Conservation (phyloP, 2,113 vertebrate genomes). For the Barnardius zonarius region DNA sequence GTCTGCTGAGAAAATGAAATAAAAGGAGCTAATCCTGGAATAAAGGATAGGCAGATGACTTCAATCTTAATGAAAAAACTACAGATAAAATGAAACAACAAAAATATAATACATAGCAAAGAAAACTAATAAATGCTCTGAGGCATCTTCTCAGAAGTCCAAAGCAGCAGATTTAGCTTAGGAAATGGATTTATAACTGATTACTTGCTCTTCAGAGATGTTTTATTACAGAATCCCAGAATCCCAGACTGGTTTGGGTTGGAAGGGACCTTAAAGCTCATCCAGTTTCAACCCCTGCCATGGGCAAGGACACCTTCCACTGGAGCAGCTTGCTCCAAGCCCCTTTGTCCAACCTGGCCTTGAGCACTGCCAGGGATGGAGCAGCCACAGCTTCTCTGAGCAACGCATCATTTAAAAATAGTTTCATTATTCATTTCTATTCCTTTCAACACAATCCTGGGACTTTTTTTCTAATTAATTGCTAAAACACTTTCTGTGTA, state of each 20-base stretch:
- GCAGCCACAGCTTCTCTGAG: not conserved
- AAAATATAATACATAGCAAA: not conserved
- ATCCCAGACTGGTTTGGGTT: not conserved
- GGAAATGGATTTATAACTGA: not conserved
- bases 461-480: not conserved
- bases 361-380: not conserved
- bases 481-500: rapidly evolving
- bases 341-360: not conserved
- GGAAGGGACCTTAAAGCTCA: rapidly evolving
- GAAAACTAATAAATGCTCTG: not conserved
- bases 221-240: not conserved
- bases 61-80: slow-evolving; percentile 21
- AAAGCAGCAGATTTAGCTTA: not conserved
- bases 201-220: not conserved
- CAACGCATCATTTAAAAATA: not conserved
- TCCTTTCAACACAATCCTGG: not conserved
- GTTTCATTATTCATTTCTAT: not conserved
- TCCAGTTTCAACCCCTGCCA: not conserved
- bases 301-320: not conserved
- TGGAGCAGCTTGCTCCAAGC: not conserved
- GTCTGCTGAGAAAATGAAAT: slow-evolving; percentile 44
- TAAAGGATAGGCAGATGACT: slow-evolving; percentile 27
- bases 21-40: slow-evolving; percentile 41
- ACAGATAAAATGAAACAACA: not conserved
- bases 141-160: not conserved